phyloP scores from a whole-genome alignment of 2,888 invertebrate genomes.

The Calameuta idolon region DNA sequence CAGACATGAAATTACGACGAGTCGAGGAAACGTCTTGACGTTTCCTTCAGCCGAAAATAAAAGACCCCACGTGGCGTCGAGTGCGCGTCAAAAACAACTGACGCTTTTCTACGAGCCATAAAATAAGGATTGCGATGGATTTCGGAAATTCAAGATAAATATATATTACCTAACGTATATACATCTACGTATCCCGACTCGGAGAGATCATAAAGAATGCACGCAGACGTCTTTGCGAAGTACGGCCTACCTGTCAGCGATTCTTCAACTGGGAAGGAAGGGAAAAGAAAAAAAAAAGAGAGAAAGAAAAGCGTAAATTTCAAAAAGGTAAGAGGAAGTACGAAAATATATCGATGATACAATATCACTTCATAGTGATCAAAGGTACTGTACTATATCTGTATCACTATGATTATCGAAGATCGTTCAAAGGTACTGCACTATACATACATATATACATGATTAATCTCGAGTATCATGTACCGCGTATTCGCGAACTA shows the following conservation, averaged over 20 bases:
- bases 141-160: background rate
- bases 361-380: background rate
- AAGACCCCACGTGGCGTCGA: background rate
- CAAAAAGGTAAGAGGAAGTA: background rate
- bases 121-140: background rate
- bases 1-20: background rate
- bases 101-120: background rate
- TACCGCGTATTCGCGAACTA: background rate
- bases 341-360: background rate
- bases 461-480: background rate
- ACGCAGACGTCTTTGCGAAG: slow-evolving; percentile 2
- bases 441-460: background rate
- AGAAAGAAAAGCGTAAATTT: background rate
- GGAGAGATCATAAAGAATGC: slow-evolving; percentile 22
- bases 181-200: background rate
- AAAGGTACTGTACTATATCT: too few relatives aligned
- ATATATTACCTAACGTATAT: background rate
- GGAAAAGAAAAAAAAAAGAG: background rate
- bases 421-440: background rate
- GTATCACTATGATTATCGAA: too few relatives aligned
- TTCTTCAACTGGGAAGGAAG: slow-evolving; percentile 4
- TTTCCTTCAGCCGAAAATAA: background rate
- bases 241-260: background rate
- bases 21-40: background rate
- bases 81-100: background rate